These are phyloP conservation scores for Riptortus pedestris DNA, from an alignment of 1,140 invertebrate species.

Conservation along the genomic window DNA sequence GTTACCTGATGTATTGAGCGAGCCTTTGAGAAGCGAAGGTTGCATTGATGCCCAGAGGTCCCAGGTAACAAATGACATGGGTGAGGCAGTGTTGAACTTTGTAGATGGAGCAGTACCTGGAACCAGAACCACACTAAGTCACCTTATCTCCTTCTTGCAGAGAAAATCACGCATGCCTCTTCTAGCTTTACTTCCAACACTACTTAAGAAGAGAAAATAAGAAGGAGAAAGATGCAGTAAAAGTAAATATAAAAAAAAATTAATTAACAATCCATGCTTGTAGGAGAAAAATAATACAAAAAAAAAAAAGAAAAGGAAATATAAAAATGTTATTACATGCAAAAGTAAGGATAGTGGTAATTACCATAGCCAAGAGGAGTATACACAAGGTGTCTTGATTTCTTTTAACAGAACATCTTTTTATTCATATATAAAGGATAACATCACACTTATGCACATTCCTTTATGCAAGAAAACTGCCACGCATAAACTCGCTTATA, in stretches of 20 bases:
- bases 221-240: slow-evolving; percentile 12
- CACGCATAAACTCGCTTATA: no score
- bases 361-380: slow-evolving; percentile 20
- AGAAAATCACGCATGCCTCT: slow-evolving; percentile 4
- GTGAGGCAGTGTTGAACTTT: slow-evolving; percentile 7
- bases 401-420: no score
- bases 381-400: not conserved
- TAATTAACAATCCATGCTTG: slow-evolving; percentile 10
- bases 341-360: slow-evolving; percentile 7
- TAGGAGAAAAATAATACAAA: not conserved
- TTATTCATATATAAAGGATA: no score
- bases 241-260: slow-evolving; percentile 2
- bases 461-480: no score
- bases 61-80: slow-evolving; percentile 28
- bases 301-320: slow-evolving; percentile 14
- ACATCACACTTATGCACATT: no score
- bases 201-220: slow-evolving; percentile 24
- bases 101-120: slow-evolving; percentile 13
- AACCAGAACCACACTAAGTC: slow-evolving; percentile 20
- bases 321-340: slow-evolving; percentile 8
- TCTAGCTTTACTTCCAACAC: slow-evolving; percentile 15
- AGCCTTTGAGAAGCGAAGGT: slow-evolving; percentile 24
- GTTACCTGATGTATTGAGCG: slow-evolving; percentile 22
- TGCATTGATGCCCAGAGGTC: slow-evolving; percentile 31
- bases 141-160: slow-evolving; percentile 1